Evolutionary conservation across 2,888 invertebrate species (phyloP), one percentile per base, ranked within the genome.

Genomic region (Disparrhopalites patrizii): DNA sequence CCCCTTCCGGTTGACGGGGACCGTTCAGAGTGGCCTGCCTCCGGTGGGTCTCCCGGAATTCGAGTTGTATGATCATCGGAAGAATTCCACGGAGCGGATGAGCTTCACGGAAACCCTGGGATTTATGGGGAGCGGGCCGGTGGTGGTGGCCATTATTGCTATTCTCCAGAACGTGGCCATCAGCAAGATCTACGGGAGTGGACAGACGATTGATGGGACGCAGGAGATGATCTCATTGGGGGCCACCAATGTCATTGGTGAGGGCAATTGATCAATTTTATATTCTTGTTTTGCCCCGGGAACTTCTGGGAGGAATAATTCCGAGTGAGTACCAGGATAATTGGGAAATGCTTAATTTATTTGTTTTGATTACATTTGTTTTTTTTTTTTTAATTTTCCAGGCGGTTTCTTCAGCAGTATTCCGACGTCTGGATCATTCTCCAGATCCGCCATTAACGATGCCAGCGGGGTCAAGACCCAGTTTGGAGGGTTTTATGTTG

Each of bases 111-210:
- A 69, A 20, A 71, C 71, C 1, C 65, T 70, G 66, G 38, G 61
- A 15, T 33, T 66, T 15, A 18, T 96, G 66, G 93, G 94, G 3
- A 86, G 90, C 0, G 92, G 93, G 0, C 87, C 95, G 70, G 81
- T 90, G 28, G 82, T 96, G 60, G 87, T 96, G 7, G 94, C 96
- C 1, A 84, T 96, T 36, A 90, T 96, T 71, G 93, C 91, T 0
- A 90, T 96, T 0, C 81, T 96, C 54, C 95, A 96, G 70, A 93
- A 94, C 77, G 93, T 96, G 0, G 96, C 96, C 8, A 96, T 96
- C 71, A 94, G 93, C 5, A 96, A 95, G 80, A 93, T 94, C 31
- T 96, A 96, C 78, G 89, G 95, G 8, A 81, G 81, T 69, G 88
- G 87, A 62, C 83, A 83, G 28, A 82, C 84, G 2, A 84, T 95